phyloP scores from a whole-genome alignment of 2,888 invertebrate species.

The Masnerella sp. region DNA sequence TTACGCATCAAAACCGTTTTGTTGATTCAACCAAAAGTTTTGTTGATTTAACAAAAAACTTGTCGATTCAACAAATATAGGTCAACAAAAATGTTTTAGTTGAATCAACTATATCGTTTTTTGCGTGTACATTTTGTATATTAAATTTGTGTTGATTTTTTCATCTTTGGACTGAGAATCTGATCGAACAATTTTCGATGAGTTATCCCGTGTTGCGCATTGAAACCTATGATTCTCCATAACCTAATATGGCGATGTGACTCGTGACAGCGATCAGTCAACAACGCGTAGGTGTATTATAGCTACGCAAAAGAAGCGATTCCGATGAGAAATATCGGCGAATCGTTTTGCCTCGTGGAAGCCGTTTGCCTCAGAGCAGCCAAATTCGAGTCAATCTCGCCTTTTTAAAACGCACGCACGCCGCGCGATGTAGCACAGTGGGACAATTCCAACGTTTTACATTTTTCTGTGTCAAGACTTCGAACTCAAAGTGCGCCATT shows the following conservation, averaged over 20 bases:
- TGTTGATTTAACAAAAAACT: no score
- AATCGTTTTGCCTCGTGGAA: no score
- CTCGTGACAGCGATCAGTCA: constrained; percentile 51
- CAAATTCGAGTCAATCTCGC: constrained; percentile 43
- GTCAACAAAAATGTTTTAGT: no score
- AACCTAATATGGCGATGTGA: constrained; percentile 58
- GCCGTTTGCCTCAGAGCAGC: constrained; percentile 37
- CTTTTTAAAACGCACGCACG: constrained; percentile 33
- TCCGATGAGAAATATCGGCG: not conserved
- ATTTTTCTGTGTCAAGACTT: constrained; percentile 38
- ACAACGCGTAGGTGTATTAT: constrained; percentile 47
- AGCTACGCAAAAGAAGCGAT: constrained; percentile 53
- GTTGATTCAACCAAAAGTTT: no score
- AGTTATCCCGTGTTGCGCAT: constrained; percentile 7
- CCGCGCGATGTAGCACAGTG: constrained; percentile 42
- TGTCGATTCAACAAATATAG: no score
- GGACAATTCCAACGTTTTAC: constrained; percentile 36
- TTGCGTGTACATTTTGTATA: no score
- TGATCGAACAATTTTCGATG: constrained; percentile 18
- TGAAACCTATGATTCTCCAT: constrained; percentile 44
- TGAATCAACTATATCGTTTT: no score
- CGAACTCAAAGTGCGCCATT: not conserved
- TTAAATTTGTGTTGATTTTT: no score
- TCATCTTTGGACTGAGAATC: no score
- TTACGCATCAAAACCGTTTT: no score